Evolutionary conservation across 2,113 vertebrate species (phyloP), one percentile per base, ranked within the genome.

Genomic region (Myotis lucifugus): DNA sequence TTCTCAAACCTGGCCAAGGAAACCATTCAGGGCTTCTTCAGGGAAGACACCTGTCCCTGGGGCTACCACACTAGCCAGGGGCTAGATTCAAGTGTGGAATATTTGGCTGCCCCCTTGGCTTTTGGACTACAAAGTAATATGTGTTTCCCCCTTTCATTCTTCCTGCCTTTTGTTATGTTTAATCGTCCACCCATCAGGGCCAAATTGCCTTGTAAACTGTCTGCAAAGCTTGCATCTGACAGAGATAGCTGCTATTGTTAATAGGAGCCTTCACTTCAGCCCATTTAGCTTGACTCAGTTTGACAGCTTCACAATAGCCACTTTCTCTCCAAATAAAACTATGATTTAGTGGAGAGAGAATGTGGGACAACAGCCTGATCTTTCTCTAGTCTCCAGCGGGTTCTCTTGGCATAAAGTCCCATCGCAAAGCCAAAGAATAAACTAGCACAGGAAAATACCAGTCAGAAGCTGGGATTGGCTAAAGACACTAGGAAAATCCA

Each of bases 291-390:
- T 97, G 97, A 96, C 97, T 98, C 97, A 90, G 92, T 98, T 97
- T 98, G 98, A 98, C 98, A 98, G 98, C 96, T 98, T 97, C 98
- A 99, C 98, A 99, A 98, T 98, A 98, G 98, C 94, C 94, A 98
- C 97, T 97, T 98, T 98, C 97, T 95, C 97, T 97, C 85, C 92
- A 98, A 98, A 98, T 97, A 97, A 98, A 98, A 98, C 97, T 97
- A 97, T 96, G 97, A 98, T 98, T 98, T 98, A 98, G 98, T 97
- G 98, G 97, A 96, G 95, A 98, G 97, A 98, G 64, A 97, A 98
- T 98, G 98, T 98, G 97, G 96, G 97, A 97, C 97, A 98, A 97
- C 95, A 97, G 98, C 93, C 90, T 96, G 96, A 95, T 98, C 96
- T 96, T 95, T 98, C 95, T 98, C 96, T 98, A 87, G 96, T 98